Conservation (phyloP, 1,140 invertebrate genomes). For the Liolophura sinensis region DNA sequence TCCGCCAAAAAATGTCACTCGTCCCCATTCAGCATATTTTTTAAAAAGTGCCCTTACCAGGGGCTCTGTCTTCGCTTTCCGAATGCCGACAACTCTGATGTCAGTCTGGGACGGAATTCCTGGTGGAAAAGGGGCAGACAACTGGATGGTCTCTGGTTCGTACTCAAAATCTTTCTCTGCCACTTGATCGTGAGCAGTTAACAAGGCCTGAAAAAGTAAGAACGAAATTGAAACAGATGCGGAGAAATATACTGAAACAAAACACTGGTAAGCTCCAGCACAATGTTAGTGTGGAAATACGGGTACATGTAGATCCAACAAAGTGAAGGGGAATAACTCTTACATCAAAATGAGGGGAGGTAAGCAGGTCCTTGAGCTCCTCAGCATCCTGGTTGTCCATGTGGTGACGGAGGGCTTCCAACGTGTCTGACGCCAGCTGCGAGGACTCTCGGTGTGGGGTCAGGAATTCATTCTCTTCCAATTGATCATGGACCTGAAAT, state of each 20-base stretch:
- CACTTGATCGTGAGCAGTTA: slow-evolving; percentile 91
- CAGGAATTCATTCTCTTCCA: too few relatives aligned
- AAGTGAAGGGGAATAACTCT: neutral
- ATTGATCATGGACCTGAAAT: too few relatives aligned
- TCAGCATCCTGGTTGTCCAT: slow-evolving; percentile 1
- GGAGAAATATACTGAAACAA: neutral
- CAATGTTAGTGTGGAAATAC: neutral
- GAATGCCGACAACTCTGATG: slow-evolving; percentile 94
- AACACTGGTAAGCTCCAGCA: neutral
- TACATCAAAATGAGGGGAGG: slow-evolving; percentile 13
- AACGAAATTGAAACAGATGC: neutral
- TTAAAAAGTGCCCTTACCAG: slow-evolving; percentile 84
- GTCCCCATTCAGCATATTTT: too few relatives aligned
- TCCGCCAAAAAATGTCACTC: too few relatives aligned
- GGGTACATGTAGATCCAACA: neutral
- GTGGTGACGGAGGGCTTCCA: too few relatives aligned
- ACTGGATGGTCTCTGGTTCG: slow-evolving; percentile 63
- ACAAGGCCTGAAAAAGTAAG: slow-evolving; percentile 71
- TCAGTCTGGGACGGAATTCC: slow-evolving; percentile 66
- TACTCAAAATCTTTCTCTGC: slow-evolving; percentile 95
- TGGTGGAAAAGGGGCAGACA: slow-evolving; percentile 62
- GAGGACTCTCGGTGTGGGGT: too few relatives aligned
- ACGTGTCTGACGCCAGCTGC: too few relatives aligned
- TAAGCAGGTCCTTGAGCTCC: slow-evolving; percentile 14
- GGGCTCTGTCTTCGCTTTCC: slow-evolving; percentile 90